These are phyloP conservation scores for Clarias batrachus DNA, from an alignment of 2,113 vertebrate species.

Conservation along the genomic window DNA sequence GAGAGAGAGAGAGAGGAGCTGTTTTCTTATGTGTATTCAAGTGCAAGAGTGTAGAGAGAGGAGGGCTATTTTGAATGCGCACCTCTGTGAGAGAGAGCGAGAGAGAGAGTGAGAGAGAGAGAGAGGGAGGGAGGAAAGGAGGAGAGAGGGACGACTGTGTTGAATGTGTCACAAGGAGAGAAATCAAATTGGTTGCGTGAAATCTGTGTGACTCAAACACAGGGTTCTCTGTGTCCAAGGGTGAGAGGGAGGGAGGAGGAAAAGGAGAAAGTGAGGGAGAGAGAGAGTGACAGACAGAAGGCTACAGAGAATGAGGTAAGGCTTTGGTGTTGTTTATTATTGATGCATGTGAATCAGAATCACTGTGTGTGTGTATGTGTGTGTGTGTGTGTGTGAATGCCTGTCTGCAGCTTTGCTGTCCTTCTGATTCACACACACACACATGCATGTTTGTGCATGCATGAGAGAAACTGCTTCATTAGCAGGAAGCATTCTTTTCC, in stretches of 20 bases:
- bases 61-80: constrained; percentile 57
- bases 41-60: constrained; percentile 42
- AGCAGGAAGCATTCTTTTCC: constrained; percentile 36
- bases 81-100: constrained; percentile 10
- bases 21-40: constrained; percentile 57
- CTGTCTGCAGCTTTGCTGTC: constrained; percentile 22
- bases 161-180: constrained; percentile 59
- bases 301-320: constrained; percentile 70
- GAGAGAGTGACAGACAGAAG: constrained; percentile 48
- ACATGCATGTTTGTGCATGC: constrained; percentile 49
- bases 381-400: constrained; percentile 29
- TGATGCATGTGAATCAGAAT: constrained; percentile 56
- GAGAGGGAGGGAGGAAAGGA: constrained; percentile 45
- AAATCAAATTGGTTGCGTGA: constrained; percentile 66
- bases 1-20: constrained; percentile 30
- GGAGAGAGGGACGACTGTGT: constrained; percentile 58
- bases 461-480: constrained; percentile 40
- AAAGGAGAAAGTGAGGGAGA: constrained; percentile 55
- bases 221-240: constrained; percentile 53
- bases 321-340: constrained; percentile 47
- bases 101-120: constrained; percentile 9
- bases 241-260: constrained; percentile 57
- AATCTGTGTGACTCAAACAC: constrained; percentile 75
- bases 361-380: constrained; percentile 50
- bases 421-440: constrained; percentile 29